Conservation (phyloP, 1,140 invertebrate species). For the Asbolus verrucosus region DNA sequence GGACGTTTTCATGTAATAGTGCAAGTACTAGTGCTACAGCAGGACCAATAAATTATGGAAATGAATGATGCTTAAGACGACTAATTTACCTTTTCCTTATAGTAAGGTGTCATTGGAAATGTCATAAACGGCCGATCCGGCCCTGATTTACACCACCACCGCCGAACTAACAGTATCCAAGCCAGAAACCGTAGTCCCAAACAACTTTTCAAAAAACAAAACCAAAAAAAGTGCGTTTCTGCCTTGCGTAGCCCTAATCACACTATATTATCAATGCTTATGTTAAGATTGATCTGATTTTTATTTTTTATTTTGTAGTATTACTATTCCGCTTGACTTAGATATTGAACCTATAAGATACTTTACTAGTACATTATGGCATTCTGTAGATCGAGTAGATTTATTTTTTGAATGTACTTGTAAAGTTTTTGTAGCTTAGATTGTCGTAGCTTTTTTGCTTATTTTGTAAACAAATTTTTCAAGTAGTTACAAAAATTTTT, state of each 20-base stretch:
- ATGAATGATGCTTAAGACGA: conserved; percentile 47
- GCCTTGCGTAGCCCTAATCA: conserved; percentile 27
- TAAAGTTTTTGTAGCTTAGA: conserved; percentile 59
- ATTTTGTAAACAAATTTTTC: conserved; percentile 56
- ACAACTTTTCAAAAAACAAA: background rate
- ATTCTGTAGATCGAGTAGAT: conserved; percentile 35
- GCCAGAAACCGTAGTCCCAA: conserved; percentile 20
- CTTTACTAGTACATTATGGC: conserved; percentile 50
- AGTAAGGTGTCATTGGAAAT: conserved; percentile 68
- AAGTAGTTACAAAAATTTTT: conserved; percentile 58
- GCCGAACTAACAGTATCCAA: conserved; percentile 4
- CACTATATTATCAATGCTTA: conserved; percentile 17
- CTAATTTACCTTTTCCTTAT: conserved; percentile 64
- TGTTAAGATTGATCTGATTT: conserved; percentile 6
- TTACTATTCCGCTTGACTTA: conserved; percentile 43
- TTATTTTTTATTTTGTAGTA: conserved; percentile 45
- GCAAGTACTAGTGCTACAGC: conserved; percentile 21
- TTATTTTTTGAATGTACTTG: conserved; percentile 51
- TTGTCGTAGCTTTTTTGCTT: conserved; percentile 60
- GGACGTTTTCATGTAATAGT: conserved; percentile 20
- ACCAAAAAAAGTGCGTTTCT: conserved; percentile 30
- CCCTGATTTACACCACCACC: conserved; percentile 41
- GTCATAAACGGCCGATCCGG: conserved; percentile 45
- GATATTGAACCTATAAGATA: conserved; percentile 24
- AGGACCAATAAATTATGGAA: conserved; percentile 60